Evolutionary conservation across 2,113 vertebrate genomes (phyloP), one percentile per base, ranked within the genome.

Genomic region (Ia io): DNA sequence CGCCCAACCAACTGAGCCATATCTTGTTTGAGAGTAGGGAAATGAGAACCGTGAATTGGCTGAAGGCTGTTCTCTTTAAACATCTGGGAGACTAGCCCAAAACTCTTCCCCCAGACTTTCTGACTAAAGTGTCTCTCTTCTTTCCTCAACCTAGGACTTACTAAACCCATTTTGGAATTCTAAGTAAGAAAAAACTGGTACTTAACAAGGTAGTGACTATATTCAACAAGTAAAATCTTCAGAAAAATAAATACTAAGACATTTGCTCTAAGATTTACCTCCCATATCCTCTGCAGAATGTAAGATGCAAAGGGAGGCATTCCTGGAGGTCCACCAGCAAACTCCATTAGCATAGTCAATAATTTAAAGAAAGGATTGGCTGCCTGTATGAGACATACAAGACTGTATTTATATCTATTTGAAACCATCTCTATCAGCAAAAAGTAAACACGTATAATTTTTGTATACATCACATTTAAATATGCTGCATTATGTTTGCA

Each of bases 201-300:
- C 13, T 79, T 91, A 84, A 94, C 53, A 71, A 56, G 65, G 42
- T n/a, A 79, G 12, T 77, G 22, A 85, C 10, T 53, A 2, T 56
- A 51, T 47, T 76, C 49, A 99, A 63, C 25, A 92, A 94, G 30
- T n/a, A 51, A 89, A 88, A 51, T 80, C 65, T 8, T 77, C 28
- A 53, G 35, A 16, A 22, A 97, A 35, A 70, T 42, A 93, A 87
- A 96, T 88, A 95, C 30, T 59, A 32, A 84, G 88, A 80, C 17
- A 89, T 35, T 49, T 89, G 47, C 90, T 95, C 3, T 65, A 94
- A 90, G 28, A 95, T 93, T 95, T 96, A 99, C 99, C 99, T 99
- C 99, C 99, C 99, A 99, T 98, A 99, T 99, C 98, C 99, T 99
- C 97, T 99, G 99, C n/a, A 99, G 98, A 96, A 99, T 99, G 97